These are phyloP conservation scores for Drosophila biarmipes DNA, from an alignment of 1,140 invertebrate species.

Conservation along the genomic window DNA sequence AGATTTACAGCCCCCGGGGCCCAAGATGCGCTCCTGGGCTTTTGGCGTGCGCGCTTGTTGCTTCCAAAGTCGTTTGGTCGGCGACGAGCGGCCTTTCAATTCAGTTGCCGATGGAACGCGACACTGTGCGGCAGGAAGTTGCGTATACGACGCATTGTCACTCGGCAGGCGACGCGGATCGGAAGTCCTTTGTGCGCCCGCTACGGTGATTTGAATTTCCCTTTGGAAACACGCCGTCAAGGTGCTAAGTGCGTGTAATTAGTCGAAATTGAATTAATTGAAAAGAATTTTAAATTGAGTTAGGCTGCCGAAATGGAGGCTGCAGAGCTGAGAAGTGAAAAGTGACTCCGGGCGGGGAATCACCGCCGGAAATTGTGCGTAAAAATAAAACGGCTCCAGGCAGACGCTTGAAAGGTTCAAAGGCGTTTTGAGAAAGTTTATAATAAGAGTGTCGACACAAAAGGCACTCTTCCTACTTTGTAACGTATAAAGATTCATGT, in stretches of 20 bases:
- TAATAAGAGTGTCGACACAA: conserved; percentile 1
- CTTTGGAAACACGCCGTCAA: conserved; percentile 14
- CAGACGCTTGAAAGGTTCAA: conserved; percentile 13
- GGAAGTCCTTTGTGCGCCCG: conserved; percentile 53
- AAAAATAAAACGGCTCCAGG: background rate
- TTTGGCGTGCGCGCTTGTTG: conserved; percentile 51
- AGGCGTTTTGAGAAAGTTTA: conserved; percentile 5
- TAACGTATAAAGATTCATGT: background rate
- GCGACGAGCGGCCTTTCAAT: conserved; percentile 36
- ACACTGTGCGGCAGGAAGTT: conserved; percentile 76
- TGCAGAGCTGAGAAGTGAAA: conserved; percentile 32
- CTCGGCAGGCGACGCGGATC: conserved; percentile 24
- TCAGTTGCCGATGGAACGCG: conserved; percentile 78
- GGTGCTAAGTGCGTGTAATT: conserved; percentile 70
- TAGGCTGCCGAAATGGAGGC: conserved; percentile 17
- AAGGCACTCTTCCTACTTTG: background rate
- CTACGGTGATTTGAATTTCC: conserved; percentile 26
- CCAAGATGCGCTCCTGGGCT: conserved; percentile 32
- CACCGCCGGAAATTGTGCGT: conserved; percentile 42
- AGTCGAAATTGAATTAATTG: conserved; percentile 64
- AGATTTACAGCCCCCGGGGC: conserved; percentile 17
- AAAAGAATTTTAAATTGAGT: conserved; percentile 50
- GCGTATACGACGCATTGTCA: conserved; percentile 71
- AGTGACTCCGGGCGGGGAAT: conserved; percentile 28
- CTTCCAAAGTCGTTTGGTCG: conserved; percentile 48